Conservation (phyloP, 2,888 invertebrate genomes). For the Erebia aethiops region DNA sequence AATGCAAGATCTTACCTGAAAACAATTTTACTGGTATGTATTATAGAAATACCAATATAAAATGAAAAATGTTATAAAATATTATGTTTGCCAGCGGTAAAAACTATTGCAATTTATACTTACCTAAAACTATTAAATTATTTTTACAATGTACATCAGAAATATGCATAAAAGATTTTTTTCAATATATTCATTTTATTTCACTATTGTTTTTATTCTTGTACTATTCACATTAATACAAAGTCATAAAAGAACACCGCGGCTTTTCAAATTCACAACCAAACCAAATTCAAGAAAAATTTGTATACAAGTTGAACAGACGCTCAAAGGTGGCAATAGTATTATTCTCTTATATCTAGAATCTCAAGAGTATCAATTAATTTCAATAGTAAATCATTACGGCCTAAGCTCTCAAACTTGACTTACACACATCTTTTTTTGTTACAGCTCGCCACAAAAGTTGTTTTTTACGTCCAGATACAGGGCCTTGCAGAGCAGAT, state of each 20-base stretch:
- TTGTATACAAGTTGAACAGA: conserved; percentile 51
- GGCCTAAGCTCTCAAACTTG: too few species aligned
- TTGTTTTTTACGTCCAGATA: conserved; percentile 69
- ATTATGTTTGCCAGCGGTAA: conserved; percentile 3
- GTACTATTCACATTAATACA: conserved; percentile 18
- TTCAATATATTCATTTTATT: not conserved
- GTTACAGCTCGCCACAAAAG: conserved; percentile 58
- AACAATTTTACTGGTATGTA: not conserved
- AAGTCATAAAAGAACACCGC: conserved; percentile 29
- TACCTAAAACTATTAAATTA: not conserved
- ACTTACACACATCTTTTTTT: not conserved
- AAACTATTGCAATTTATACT: not conserved
- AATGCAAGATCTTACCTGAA: not conserved
- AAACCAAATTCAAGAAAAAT: conserved; percentile 45
- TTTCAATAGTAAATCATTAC: not conserved
- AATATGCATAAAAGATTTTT: conserved; percentile 1
- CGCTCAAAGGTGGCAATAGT: conserved; percentile 49
- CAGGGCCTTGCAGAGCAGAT: conserved; percentile 69
- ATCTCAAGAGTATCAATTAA: not conserved
- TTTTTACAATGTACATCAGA: not conserved
- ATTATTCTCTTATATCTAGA: too few species aligned
- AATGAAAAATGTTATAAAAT: not conserved
- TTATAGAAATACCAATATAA: not conserved
- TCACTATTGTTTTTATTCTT: conserved; percentile 19
- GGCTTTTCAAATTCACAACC: conserved; percentile 19